Conservation (phyloP, 30 jellyfish, hydroid and myxozoan species). For the Hydra vulgaris region DNA sequence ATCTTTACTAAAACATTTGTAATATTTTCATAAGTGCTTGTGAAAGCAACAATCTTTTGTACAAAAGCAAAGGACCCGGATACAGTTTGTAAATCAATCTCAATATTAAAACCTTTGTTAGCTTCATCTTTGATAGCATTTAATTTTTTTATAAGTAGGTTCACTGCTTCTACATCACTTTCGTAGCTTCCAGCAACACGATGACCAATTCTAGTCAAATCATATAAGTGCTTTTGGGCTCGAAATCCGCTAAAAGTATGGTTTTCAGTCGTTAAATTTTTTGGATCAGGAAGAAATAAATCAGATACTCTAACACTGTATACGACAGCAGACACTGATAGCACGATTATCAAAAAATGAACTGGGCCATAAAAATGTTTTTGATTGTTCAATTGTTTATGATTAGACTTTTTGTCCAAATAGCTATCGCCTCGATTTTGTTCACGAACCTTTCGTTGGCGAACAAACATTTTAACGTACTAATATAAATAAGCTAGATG, state of each 20-base stretch:
- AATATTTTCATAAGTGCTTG: conserved; percentile 64
- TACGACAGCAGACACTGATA: background rate
- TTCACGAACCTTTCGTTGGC: background rate
- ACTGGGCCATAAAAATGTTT: background rate
- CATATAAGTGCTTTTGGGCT: conserved; percentile 65
- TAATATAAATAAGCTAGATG: no score
- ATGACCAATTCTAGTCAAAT: conserved; percentile 64
- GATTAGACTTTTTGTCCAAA: background rate
- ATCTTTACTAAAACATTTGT: conserved; percentile 72
- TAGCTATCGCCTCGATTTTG: background rate
- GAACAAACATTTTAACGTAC: background rate
- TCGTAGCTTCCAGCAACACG: conserved; percentile 73
- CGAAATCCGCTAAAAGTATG: conserved; percentile 61
- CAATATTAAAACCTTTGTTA: conserved; percentile 35
- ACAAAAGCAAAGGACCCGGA: conserved; percentile 61
- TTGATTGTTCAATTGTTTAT: background rate
- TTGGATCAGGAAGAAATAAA: conserved; percentile 53
- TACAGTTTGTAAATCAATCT: conserved; percentile 64
- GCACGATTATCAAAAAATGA: background rate
- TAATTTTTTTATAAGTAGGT: conserved; percentile 47
- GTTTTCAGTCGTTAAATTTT: conserved; percentile 15
- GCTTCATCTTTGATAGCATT: conserved; percentile 42
- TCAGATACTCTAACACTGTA: conserved; percentile 22
- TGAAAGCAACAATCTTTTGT: conserved; percentile 28
- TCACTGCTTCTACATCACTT: conserved; percentile 69